Conservation (phyloP, 2,113 vertebrate species). For the Tichodroma muraria region DNA sequence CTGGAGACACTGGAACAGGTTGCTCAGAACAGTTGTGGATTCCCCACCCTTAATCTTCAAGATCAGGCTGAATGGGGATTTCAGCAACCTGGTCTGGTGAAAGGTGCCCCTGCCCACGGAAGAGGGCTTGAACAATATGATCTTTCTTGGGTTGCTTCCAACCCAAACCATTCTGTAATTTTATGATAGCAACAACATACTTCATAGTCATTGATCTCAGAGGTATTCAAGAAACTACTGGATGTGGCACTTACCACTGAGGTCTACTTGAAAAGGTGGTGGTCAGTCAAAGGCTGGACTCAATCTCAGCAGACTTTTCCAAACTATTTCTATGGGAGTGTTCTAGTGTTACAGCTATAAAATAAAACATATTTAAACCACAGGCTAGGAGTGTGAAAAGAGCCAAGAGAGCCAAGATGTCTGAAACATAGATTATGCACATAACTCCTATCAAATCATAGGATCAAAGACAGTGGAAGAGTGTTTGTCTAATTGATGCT, state of each 20-base stretch:
- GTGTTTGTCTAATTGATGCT: background rate
- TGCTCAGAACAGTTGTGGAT: background rate
- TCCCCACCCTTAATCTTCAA: background rate
- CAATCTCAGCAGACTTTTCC: background rate
- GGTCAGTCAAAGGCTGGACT: background rate
- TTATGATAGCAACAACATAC: background rate
- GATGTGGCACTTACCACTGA: background rate
- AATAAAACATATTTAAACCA: background rate
- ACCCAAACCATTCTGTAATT: background rate
- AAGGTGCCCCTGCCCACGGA: background rate
- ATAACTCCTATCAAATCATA: background rate
- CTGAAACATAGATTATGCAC: background rate
- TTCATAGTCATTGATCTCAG: accelerated
- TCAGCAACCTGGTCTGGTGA: background rate
- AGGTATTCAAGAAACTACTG: background rate
- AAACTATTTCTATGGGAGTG: background rate
- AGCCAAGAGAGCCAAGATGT: background rate
- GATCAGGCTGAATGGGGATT: background rate
- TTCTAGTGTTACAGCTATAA: background rate
- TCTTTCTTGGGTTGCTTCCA: background rate
- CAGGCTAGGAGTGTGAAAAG: background rate
- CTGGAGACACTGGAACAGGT: background rate
- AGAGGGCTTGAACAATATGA: background rate
- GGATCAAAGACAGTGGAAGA: background rate
- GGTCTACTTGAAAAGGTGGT: background rate